Conservation (phyloP, 1,140 invertebrate species). For the Apis cerana region DNA sequence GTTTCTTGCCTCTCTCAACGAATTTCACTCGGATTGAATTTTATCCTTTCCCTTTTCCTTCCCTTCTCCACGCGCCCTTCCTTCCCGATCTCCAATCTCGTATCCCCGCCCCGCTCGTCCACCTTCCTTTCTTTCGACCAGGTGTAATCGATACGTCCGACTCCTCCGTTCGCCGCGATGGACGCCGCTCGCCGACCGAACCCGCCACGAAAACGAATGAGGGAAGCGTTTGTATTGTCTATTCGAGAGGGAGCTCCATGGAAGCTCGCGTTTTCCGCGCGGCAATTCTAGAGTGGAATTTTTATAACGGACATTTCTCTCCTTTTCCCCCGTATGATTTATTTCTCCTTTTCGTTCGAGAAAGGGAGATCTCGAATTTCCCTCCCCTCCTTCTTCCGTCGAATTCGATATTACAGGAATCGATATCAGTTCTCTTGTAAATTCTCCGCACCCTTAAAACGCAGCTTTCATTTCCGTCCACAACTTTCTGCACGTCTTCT, state of each 20-base stretch:
- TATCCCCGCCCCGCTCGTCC: too few species aligned
- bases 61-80: neutral
- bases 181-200: neutral
- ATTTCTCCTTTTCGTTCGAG: neutral
- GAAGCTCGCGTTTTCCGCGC: neutral
- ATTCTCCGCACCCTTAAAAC: neutral
- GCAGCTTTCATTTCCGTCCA: neutral
- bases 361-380: neutral
- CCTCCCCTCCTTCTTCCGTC: too few species aligned
- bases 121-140: neutral
- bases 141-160: conserved; percentile 38
- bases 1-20: conserved; percentile 20
- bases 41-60: conserved; percentile 12
- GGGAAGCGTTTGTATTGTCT: conserved; percentile 3
- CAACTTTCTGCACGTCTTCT: too few species aligned
- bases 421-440: neutral
- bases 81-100: too few species aligned
- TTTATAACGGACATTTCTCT: neutral
- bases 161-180: neutral
- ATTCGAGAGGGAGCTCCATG: neutral
- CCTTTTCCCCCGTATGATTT: neutral
- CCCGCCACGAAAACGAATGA: conserved; percentile 7
- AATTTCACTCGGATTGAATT: conserved; percentile 34
- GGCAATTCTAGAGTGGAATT: neutral
- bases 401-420: neutral